phyloP scores from a whole-genome alignment of 2,113 vertebrate genomes.

The Dolichallabes microphthalmus region DNA sequence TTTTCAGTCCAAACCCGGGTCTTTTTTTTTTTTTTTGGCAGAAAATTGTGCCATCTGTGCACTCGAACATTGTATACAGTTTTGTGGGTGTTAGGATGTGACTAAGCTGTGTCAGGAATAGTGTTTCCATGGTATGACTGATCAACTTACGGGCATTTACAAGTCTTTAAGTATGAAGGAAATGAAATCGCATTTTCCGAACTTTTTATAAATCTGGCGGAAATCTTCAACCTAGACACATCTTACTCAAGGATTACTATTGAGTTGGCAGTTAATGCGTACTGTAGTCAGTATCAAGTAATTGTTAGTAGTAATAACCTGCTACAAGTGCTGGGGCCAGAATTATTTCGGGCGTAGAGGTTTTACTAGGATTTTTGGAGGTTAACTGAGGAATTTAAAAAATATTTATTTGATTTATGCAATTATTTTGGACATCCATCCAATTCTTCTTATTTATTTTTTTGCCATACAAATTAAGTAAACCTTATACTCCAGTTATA shows the following conservation, averaged over 20 bases:
- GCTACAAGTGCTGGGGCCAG: no score
- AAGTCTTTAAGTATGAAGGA: no score
- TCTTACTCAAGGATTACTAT: background rate
- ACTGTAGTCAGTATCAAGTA: background rate
- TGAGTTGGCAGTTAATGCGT: background rate
- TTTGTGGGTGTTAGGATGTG: background rate
- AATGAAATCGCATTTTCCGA: background rate
- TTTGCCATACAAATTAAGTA: no score
- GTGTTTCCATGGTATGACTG: background rate
- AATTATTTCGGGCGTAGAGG: no score
- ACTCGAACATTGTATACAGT: background rate
- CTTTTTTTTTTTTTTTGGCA: background rate
- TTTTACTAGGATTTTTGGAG: no score
- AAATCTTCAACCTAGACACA: background rate
- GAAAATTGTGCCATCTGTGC: background rate
- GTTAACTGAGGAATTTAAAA: no score
- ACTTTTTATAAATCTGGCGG: background rate
- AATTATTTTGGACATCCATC: no score
- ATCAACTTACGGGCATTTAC: background rate
- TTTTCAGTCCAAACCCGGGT: background rate
- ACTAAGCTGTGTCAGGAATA: background rate
- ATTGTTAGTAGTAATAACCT: background rate
- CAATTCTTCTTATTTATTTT: no score
- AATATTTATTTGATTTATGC: no score
- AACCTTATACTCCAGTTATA: no score